Evolutionary conservation across 1,140 invertebrate species (phyloP).

Genomic region (Plectrocnemia conspersa): DNA sequence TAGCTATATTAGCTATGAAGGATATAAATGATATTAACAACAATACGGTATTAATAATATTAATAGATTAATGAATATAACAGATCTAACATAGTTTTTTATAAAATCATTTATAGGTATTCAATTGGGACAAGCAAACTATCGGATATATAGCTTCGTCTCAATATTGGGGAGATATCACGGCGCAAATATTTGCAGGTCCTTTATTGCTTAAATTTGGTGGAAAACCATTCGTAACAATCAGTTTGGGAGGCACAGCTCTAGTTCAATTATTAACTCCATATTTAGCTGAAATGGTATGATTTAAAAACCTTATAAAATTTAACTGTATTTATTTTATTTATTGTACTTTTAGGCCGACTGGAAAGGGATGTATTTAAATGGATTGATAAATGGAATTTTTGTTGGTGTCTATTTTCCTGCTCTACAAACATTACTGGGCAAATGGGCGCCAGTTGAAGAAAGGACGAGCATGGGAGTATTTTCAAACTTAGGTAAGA

Average conservation of each 20-base stretch:
- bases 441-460: slow-evolving; percentile 11
- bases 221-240: slow-evolving; percentile 54
- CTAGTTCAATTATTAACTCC: slow-evolving; percentile 5
- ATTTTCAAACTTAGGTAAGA: slow-evolving; percentile 12
- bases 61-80: no score
- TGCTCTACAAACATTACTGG: slow-evolving; percentile 1
- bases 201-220: slow-evolving; percentile 60
- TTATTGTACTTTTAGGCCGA: no score
- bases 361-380: slow-evolving; percentile 9
- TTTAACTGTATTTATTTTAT: no score
- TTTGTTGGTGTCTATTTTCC: slow-evolving; percentile 1
- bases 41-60: slow-evolving; percentile 6
- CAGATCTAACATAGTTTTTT: no score
- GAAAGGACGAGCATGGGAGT: slow-evolving; percentile 13
- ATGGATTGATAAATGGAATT: slow-evolving; percentile 7
- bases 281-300: slow-evolving; percentile 1
- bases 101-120: slow-evolving; percentile 40
- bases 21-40: slow-evolving; percentile 37
- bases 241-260: neutral
- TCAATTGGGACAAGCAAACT: slow-evolving; percentile 55
- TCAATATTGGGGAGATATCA: slow-evolving; percentile 60
- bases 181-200: slow-evolving; percentile 65
- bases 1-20: slow-evolving; percentile 51
- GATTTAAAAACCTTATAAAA: no score
- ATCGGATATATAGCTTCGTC: slow-evolving; percentile 54